Evolutionary conservation across 2,797 vertebrate species (phyloP), one percentile per base, ranked within the genome.

Genomic region (Pangasius djambal): DNA sequence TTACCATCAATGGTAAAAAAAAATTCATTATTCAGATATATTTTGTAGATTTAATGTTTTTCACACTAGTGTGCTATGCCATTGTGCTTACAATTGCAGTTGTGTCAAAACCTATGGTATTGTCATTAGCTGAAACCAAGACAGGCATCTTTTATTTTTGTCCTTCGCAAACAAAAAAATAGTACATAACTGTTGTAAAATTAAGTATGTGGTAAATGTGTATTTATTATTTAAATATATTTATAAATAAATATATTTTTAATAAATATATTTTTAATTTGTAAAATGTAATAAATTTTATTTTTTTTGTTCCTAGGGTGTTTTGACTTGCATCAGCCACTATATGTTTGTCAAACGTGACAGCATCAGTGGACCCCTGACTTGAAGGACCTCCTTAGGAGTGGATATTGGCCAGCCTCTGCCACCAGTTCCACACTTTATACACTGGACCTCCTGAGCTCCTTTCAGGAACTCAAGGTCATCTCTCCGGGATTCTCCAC

Each of bases 381-480:
- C 12, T 16, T 34, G n/a, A 31, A 69, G 12, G 31, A 69, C 67
- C 67, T 69, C 67, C 67, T 69, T 34, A 69, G 67, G 67, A 69
- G 67, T 69, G 67, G 67, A 34, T 69, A 34, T 69, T 69, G 67
- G 67, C n/a, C 67, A 69, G n/a, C 67, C n/a, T 69, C 67, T 31
- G 28, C 16, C n/a, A 16, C n/a, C 31, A 28, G 3, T 67, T 67
- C 63, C 28, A n/a, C 63, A 4, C 63, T 67, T 10, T 13, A 67
- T n/a, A 69, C 12, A 69, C 3, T 31, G n/a, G 67, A 69, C 12
- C 67, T 34, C 67, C 10, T 31, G 65, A 15, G 65, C 65, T 69
- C n/a, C 12, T 69, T 69, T 69, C 65, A 69, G 65, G 65, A 69
- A 31, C n/a, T 69, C n/a, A 34, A 69, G 67, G 67, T 34, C 12